Evolutionary conservation across 1,140 invertebrate species (phyloP).

Genomic region (Arion vulgaris): DNA sequence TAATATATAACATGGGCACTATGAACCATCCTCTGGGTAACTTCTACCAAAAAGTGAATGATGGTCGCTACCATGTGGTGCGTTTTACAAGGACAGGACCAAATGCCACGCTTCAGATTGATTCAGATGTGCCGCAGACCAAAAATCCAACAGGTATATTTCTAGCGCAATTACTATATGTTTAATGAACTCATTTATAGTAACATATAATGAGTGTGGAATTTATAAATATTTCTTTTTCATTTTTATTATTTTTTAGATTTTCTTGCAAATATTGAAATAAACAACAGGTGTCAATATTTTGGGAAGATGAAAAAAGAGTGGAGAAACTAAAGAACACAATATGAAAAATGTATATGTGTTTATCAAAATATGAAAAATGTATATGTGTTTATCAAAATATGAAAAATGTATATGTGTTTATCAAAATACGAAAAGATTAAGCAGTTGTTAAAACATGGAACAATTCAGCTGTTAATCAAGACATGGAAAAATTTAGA

Average conservation of each 20-base stretch:
- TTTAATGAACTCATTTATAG: background rate
- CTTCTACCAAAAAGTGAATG: constrained; percentile 89
- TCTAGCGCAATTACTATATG: background rate
- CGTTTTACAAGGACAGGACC: constrained; percentile 89
- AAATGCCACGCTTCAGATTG: constrained; percentile 92
- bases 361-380: too few species aligned
- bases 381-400: too few species aligned
- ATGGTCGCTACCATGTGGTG: constrained; percentile 94
- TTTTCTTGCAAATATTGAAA: background rate
- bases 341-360: too few species aligned
- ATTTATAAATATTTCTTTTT: background rate
- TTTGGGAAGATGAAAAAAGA: too few species aligned
- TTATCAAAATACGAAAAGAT: too few species aligned
- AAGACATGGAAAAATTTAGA: too few species aligned
- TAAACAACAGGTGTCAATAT: too few species aligned
- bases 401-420: too few species aligned
- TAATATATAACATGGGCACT: constrained; percentile 94
- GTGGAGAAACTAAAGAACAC: too few species aligned
- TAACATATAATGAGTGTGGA: background rate
- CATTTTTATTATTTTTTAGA: background rate
- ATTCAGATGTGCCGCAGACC: constrained; percentile 79
- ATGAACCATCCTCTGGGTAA: constrained; percentile 93
- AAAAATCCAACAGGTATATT: constrained; percentile 65
- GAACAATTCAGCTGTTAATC: too few species aligned
- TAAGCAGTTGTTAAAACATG: too few species aligned